These are phyloP conservation scores for Alexandromys fortis DNA, from an alignment of 2,113 vertebrate genomes.

Conservation along the genomic window DNA sequence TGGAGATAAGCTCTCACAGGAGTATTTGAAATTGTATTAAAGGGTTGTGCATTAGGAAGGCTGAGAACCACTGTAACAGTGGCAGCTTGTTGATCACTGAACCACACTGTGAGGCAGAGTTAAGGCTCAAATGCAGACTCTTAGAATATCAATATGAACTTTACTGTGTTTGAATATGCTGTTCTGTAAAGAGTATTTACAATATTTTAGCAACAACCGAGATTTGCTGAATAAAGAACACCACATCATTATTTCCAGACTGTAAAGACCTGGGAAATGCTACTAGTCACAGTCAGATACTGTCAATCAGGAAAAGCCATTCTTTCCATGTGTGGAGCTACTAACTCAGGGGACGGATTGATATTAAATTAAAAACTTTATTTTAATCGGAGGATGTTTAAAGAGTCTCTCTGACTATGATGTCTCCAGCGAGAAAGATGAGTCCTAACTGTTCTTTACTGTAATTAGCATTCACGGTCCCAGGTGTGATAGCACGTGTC, in stretches of 20 bases:
- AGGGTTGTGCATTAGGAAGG: neutral
- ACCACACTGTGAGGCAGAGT: neutral
- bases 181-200: neutral
- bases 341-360: neutral
- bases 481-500: neutral
- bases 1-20: neutral
- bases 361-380: neutral
- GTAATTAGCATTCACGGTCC: neutral
- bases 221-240: neutral
- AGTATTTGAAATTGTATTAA: neutral
- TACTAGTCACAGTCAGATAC: neutral
- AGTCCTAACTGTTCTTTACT: slow-evolving; percentile 28
- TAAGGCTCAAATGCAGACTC: neutral
- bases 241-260: neutral
- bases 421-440: neutral
- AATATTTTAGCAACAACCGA: neutral
- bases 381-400: slow-evolving; percentile 34
- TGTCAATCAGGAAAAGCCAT: neutral
- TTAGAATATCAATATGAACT: neutral
- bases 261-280: neutral
- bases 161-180: neutral
- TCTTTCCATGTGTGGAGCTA: neutral
- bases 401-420: neutral
- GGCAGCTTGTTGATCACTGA: neutral
- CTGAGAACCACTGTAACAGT: neutral